Evolutionary conservation across 2,797 vertebrate species (phyloP).

Genomic region (Coregonus sp.): DNA sequence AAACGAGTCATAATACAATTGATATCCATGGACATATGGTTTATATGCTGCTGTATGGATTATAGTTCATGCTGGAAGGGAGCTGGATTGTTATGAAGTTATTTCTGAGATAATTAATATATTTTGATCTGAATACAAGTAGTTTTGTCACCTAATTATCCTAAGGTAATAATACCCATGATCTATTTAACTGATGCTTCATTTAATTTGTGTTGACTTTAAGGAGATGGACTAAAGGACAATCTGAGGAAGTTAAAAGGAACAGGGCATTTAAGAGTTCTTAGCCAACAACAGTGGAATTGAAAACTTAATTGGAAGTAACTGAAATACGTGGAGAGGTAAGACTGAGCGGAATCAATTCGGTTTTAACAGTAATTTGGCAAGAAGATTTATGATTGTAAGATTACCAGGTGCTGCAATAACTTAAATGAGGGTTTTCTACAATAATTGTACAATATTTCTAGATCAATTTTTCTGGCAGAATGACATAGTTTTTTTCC

Average conservation of each 20-base stretch:
- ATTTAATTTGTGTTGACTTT: background rate
- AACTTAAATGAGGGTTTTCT: background rate
- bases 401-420: background rate
- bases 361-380: background rate
- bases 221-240: background rate
- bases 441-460: background rate
- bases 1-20: conserved; percentile 43
- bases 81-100: conserved; percentile 52
- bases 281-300: background rate
- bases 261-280: background rate
- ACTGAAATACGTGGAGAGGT: conserved; percentile 6
- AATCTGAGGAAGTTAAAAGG: background rate
- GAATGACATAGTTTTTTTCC: background rate
- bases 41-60: conserved; percentile 27
- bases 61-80: conserved; percentile 57
- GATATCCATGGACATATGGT: conserved; percentile 39
- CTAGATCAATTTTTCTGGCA: background rate
- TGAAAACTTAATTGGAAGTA: background rate
- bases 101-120: conserved; percentile 21
- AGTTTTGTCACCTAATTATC: background rate
- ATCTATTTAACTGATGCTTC: background rate
- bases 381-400: background rate
- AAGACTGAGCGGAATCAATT: background rate
- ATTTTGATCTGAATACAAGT: conserved; percentile 16
- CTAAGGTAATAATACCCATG: background rate